Percentiles rank a stretch among this genome's conserved stretches.
These are phyloP conservation scores for Brevimyrus niger DNA, from an alignment of 2,113 vertebrate species.

Conservation along the genomic window DNA sequence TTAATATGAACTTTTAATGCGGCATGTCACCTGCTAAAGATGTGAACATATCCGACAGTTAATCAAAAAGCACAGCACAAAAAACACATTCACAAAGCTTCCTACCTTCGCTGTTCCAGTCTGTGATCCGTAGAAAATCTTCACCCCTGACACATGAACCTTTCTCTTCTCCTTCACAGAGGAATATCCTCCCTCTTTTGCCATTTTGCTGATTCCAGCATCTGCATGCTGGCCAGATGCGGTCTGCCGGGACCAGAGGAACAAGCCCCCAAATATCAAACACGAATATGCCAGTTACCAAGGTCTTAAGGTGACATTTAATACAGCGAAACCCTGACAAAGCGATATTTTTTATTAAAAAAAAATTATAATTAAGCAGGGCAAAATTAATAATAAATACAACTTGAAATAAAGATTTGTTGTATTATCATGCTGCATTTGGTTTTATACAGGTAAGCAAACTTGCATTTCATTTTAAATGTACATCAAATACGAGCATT, in stretches of 20 bases:
- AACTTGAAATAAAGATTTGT: not conserved
- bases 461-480: not conserved
- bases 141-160: conserved; percentile 65
- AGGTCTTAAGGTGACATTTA: not conserved
- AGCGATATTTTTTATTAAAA: too few species aligned
- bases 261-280: not conserved
- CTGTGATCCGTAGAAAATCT: conserved; percentile 86
- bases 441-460: not conserved
- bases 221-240: not conserved
- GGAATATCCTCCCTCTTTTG: conserved; percentile 23
- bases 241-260: conserved; percentile 2
- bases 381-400: not conserved
- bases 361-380: too few species aligned
- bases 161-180: conserved; percentile 32
- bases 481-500: not conserved
- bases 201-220: conserved; percentile 10
- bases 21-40: not conserved
- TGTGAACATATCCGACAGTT: not conserved
- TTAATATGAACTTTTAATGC: not conserved
- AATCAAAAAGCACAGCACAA: not conserved
- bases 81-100: not conserved
- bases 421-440: not conserved
- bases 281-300: not conserved
- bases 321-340: too few species aligned
- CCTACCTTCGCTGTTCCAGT: conserved; percentile 89